Evolutionary conservation across 2,797 vertebrate genomes (phyloP).

Genomic region (Myotis vivesi): DNA sequence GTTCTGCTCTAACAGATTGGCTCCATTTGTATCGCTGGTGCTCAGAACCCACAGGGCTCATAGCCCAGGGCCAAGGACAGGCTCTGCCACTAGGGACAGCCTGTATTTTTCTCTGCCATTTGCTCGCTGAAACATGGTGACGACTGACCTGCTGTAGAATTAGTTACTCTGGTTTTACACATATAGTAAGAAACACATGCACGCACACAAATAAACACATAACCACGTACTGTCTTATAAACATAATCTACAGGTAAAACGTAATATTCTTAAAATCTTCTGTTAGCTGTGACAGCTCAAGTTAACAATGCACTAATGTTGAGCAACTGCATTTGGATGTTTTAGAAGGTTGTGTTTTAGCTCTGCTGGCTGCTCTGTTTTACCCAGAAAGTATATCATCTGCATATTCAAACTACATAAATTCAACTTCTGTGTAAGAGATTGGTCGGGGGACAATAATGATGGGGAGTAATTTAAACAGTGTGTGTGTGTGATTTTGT

Average conservation of each 20-base stretch:
- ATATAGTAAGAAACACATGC: not conserved
- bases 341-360: not conserved
- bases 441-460: not conserved
- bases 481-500: not conserved
- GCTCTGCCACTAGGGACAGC: constrained; percentile 57
- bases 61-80: constrained; percentile 69
- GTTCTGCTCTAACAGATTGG: constrained; percentile 78
- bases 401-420: constrained; percentile 9
- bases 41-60: constrained; percentile 61
- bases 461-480: not conserved
- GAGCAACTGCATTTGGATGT: not conserved
- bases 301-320: not conserved
- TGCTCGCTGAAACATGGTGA: not conserved
- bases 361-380: not conserved
- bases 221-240: not conserved
- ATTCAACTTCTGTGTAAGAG: not conserved
- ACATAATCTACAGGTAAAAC: constrained; percentile 6
- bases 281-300: not conserved
- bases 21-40: constrained; percentile 72
- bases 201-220: not conserved
- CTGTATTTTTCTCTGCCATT: constrained; percentile 53
- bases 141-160: constrained; percentile 2
- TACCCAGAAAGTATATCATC: not conserved
- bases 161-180: not conserved
- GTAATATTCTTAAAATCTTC: not conserved